Conservation (phyloP, 2,797 vertebrate genomes). For the Acanthornis magna region DNA sequence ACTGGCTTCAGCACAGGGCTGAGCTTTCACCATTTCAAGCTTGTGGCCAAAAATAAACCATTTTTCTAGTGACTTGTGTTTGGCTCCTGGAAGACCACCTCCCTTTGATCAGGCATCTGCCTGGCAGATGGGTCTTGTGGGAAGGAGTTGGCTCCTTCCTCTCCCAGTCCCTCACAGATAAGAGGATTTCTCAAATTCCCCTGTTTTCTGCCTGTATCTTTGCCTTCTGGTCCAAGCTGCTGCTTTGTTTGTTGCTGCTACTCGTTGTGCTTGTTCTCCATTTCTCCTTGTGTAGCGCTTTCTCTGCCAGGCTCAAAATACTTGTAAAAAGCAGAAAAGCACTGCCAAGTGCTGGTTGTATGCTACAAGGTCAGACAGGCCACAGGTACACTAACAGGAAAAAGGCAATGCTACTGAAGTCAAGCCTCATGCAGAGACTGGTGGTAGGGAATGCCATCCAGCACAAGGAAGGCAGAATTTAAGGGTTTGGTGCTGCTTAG, state of each 20-base stretch:
- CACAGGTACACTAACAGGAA: background rate
- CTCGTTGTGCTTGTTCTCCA: background rate
- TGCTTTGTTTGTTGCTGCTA: slow-evolving; percentile 21
- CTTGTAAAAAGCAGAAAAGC: background rate
- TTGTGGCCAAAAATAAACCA: background rate
- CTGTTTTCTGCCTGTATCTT: background rate
- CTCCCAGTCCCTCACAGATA: background rate
- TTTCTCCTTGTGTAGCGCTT: background rate
- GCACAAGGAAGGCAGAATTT: background rate
- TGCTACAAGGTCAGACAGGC: background rate
- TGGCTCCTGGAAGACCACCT: background rate
- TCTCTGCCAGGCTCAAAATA: slow-evolving; percentile 4
- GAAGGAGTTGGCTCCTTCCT: background rate
- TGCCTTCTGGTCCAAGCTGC: background rate
- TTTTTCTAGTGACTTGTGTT: background rate
- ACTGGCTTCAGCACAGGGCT: background rate
- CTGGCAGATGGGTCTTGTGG: background rate
- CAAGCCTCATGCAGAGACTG: background rate
- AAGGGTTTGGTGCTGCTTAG: background rate
- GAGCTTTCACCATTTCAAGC: background rate
- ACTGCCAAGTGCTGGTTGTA: background rate
- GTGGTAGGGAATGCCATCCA: background rate
- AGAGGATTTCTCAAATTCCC: background rate
- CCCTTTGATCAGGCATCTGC: background rate
- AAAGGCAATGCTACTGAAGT: background rate